Evolutionary conservation across 2,797 vertebrate species (phyloP).

Genomic region (Neosilurus hyrtlii): DNA sequence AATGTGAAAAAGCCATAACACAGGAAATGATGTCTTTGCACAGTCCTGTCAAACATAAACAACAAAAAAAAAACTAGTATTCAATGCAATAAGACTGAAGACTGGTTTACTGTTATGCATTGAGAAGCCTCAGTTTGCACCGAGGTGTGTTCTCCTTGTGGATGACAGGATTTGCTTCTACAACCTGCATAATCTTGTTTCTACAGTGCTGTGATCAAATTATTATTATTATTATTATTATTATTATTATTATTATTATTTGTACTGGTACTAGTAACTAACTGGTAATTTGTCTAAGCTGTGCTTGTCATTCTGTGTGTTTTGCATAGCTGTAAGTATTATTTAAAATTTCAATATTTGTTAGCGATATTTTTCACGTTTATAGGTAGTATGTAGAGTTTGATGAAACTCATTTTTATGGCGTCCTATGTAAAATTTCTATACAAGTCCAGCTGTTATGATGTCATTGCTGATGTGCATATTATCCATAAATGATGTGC

Average conservation of each 20-base stretch:
- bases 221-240: slow-evolving; percentile 34
- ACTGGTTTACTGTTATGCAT: slow-evolving; percentile 61
- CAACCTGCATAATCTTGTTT: slow-evolving; percentile 40
- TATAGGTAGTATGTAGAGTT: slow-evolving; percentile 1
- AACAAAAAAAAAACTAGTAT: slow-evolving; percentile 4
- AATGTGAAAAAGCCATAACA: slow-evolving; percentile 24
- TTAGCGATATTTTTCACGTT: slow-evolving; percentile 21
- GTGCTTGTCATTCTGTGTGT: slow-evolving; percentile 42
- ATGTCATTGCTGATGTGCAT: slow-evolving; percentile 5
- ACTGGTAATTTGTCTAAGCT: slow-evolving; percentile 52
- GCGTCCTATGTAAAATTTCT: background rate
- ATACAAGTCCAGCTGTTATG: slow-evolving; percentile 10
- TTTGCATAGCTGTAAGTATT: slow-evolving; percentile 42
- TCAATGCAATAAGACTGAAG: slow-evolving; percentile 66
- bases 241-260: slow-evolving; percentile 40
- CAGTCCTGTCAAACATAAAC: slow-evolving; percentile 2
- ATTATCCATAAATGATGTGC: slow-evolving; percentile 16
- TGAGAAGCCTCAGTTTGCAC: slow-evolving; percentile 32
- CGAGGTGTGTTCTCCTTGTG: background rate
- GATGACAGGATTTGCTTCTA: slow-evolving; percentile 13
- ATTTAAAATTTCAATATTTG: slow-evolving; percentile 42
- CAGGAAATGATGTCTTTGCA: background rate
- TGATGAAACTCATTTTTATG: slow-evolving; percentile 43
- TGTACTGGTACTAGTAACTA: slow-evolving; percentile 43
- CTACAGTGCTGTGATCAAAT: slow-evolving; percentile 50